phyloP scores from a whole-genome alignment of 1,140 invertebrate species.

The Rhyzopertha dominica region DNA sequence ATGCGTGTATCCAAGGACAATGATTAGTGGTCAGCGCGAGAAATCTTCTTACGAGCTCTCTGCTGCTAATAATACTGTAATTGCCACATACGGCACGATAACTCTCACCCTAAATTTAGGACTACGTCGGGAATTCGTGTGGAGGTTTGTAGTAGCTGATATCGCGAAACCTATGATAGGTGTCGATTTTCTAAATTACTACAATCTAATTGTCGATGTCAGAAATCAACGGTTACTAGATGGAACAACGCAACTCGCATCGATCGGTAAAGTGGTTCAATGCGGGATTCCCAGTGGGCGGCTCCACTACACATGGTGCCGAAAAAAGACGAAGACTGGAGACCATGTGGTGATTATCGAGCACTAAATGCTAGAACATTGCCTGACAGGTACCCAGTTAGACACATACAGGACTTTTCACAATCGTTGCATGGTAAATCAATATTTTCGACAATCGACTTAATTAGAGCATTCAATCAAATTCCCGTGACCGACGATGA shows the following conservation, averaged over 20 bases:
- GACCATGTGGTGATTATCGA: conserved; percentile 49
- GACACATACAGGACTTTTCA: conserved; percentile 35
- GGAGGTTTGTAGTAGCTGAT: conserved; percentile 27
- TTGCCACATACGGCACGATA: neutral
- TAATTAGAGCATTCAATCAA: conserved; percentile 46
- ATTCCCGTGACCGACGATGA: conserved; percentile 33
- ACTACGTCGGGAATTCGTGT: neutral
- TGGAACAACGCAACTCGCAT: too few relatives aligned
- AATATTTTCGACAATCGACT: conserved; percentile 43
- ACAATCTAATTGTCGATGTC: too few relatives aligned
- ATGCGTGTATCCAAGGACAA: neutral
- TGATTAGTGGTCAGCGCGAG: neutral
- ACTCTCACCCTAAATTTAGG: conserved; percentile 1
- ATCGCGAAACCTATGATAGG: neutral
- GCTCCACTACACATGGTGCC: conserved; percentile 45
- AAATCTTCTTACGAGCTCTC: neutral
- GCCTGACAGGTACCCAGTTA: conserved; percentile 41
- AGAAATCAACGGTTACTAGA: too few relatives aligned
- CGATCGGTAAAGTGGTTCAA: too few relatives aligned
- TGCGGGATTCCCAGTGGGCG: too few relatives aligned
- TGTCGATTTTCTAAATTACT: too few relatives aligned
- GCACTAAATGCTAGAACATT: conserved; percentile 44
- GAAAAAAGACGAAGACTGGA: conserved; percentile 42
- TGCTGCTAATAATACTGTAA: neutral
- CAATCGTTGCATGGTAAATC: conserved; percentile 34